These are phyloP conservation scores for Eriosoma lanigerum DNA, from an alignment of 1,140 invertebrate genomes.

Conservation along the genomic window DNA sequence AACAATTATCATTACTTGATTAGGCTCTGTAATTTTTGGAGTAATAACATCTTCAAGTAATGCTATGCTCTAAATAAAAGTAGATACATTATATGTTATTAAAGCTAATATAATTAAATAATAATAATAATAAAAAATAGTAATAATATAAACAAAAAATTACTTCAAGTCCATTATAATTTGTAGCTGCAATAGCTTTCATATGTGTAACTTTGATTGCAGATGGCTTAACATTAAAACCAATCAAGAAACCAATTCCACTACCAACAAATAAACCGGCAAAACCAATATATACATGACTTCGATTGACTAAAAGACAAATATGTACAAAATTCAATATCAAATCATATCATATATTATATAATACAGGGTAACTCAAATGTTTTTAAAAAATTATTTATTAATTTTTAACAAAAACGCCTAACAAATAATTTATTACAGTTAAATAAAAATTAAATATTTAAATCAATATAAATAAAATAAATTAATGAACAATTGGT, in stretches of 20 bases:
- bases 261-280: slow-evolving; percentile 46
- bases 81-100: not conserved
- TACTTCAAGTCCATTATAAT: slow-evolving; percentile 48
- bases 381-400: too few species aligned
- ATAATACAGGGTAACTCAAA: too few species aligned
- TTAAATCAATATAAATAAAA: too few species aligned
- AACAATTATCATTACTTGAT: slow-evolving; percentile 69
- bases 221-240: slow-evolving; percentile 33
- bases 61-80: slow-evolving; percentile 60
- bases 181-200: slow-evolving; percentile 49
- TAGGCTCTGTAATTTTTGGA: slow-evolving; percentile 62
- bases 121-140: too few species aligned
- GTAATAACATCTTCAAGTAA: slow-evolving; percentile 64
- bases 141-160: not conserved
- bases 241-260: slow-evolving; percentile 30
- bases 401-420: too few species aligned
- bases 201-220: slow-evolving; percentile 42
- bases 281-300: slow-evolving; percentile 44
- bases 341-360: too few species aligned
- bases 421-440: too few species aligned
- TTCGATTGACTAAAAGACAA: slow-evolving; percentile 42
- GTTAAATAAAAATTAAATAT: too few species aligned
- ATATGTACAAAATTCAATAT: too few species aligned
- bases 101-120: too few species aligned
- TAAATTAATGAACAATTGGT: too few species aligned